These are phyloP conservation scores for Kryptolebias marmoratus DNA, from an alignment of 2,113 vertebrate species.

Conservation along the genomic window DNA sequence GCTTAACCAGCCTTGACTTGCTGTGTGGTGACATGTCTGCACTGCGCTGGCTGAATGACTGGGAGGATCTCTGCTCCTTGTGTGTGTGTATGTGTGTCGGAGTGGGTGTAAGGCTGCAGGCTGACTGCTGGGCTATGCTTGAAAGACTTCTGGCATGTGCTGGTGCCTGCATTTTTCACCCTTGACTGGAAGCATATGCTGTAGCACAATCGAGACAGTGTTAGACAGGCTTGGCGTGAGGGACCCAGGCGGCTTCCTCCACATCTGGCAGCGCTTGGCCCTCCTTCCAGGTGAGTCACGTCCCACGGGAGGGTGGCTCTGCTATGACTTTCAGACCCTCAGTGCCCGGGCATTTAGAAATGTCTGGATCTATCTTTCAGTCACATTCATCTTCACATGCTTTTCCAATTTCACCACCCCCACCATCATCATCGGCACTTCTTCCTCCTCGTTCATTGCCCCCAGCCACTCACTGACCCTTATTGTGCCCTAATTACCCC, in stretches of 20 bases:
- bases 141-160: constrained; percentile 95
- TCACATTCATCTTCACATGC: constrained; percentile 92
- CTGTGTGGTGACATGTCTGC: constrained; percentile 92
- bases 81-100: constrained; percentile 73
- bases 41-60: constrained; percentile 87
- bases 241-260: constrained; percentile 88
- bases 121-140: constrained; percentile 94
- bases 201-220: constrained; percentile 92
- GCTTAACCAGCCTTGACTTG: constrained; percentile 93
- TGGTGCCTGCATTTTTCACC: constrained; percentile 95
- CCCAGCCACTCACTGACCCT: constrained; percentile 64
- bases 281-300: constrained; percentile 95
- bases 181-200: constrained; percentile 98
- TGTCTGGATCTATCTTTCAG: constrained; percentile 89
- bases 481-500: constrained; percentile 78
- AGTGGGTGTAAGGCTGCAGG: constrained; percentile 85
- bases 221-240: constrained; percentile 86
- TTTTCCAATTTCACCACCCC: constrained; percentile 89
- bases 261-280: constrained; percentile 95
- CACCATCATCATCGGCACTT: background rate
- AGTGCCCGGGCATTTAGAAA: constrained; percentile 92
- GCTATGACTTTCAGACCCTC: constrained; percentile 51
- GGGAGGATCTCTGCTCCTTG: constrained; percentile 54
- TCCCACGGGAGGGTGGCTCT: constrained; percentile 91
- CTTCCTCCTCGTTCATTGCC: constrained; percentile 76